These are phyloP conservation scores for Falco columbarius DNA, from an alignment of 2,797 vertebrate genomes.

Conservation along the genomic window DNA sequence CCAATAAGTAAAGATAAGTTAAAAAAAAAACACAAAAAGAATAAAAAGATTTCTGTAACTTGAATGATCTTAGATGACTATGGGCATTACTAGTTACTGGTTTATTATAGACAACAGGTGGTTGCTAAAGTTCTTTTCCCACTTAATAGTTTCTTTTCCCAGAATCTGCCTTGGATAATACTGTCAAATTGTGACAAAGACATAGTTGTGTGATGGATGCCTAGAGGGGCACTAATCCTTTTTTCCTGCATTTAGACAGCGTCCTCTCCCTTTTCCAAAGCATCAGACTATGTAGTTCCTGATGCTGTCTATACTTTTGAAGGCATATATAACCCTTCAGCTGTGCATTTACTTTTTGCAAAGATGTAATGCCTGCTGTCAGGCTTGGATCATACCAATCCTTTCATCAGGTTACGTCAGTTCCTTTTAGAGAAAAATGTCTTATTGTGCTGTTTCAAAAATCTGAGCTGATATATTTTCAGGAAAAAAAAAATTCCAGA, in stretches of 20 bases:
- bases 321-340: neutral
- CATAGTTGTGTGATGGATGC: neutral
- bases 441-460: neutral
- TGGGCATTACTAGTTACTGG: neutral
- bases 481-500: neutral
- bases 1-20: neutral
- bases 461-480: neutral
- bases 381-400: neutral
- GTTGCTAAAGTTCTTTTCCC: neutral
- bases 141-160: neutral
- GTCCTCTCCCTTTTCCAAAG: neutral
- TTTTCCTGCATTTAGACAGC: neutral
- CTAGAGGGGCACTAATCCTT: neutral
- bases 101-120: neutral
- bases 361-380: neutral
- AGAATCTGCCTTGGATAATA: neutral
- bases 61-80: neutral
- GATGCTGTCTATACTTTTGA: neutral
- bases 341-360: neutral
- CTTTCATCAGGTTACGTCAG: neutral
- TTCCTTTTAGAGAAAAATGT: neutral
- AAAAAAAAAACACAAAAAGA: neutral
- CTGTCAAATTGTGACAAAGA: neutral
- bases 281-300: neutral
- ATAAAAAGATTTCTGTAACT: neutral